Percentiles rank a stretch among this genome's conserved stretches.
phyloP scores from a whole-genome alignment of 2,888 invertebrate species.

The Amphimallon solstitiale region DNA sequence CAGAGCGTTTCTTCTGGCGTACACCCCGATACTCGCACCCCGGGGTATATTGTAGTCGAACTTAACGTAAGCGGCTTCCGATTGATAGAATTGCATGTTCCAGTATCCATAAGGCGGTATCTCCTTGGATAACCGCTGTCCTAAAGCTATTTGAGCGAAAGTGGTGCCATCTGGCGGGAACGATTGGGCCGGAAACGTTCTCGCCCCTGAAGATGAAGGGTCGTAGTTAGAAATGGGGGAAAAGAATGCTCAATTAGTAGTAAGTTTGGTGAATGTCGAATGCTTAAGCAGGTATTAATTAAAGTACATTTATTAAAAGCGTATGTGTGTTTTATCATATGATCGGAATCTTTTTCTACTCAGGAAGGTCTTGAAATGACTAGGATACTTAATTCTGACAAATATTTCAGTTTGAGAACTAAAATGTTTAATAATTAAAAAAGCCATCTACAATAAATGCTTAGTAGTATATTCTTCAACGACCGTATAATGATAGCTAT shows the following conservation, averaged over 20 bases:
- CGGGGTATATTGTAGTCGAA: constrained; percentile 94
- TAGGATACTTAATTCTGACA: too few species aligned
- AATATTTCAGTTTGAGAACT: too few species aligned
- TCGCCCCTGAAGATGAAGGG: constrained; percentile 71
- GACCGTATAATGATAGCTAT: too few species aligned
- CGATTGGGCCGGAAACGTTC: constrained; percentile 88
- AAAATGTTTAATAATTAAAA: too few species aligned
- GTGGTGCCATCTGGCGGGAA: constrained; percentile 94
- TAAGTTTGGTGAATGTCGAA: constrained; percentile 2
- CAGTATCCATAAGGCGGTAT: constrained; percentile 95
- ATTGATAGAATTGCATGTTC: constrained; percentile 97
- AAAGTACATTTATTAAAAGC: too few species aligned
- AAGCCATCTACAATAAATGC: too few species aligned
- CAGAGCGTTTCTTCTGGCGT: constrained; percentile 91
- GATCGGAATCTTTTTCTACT: too few species aligned
- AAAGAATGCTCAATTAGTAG: constrained; percentile 2
- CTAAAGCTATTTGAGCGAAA: constrained; percentile 88
- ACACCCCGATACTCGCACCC: constrained; percentile 93
- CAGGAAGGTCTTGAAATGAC: too few species aligned
- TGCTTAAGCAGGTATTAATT: constrained; percentile 5
- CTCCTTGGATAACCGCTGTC: constrained; percentile 87
- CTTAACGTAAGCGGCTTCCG: constrained; percentile 91
- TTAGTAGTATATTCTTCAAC: too few species aligned
- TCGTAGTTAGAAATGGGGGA: constrained; percentile 20
- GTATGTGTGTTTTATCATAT: too few species aligned